These are phyloP conservation scores for Horisme vitalbata DNA, from an alignment of 2,888 invertebrate genomes.

Conservation along the genomic window DNA sequence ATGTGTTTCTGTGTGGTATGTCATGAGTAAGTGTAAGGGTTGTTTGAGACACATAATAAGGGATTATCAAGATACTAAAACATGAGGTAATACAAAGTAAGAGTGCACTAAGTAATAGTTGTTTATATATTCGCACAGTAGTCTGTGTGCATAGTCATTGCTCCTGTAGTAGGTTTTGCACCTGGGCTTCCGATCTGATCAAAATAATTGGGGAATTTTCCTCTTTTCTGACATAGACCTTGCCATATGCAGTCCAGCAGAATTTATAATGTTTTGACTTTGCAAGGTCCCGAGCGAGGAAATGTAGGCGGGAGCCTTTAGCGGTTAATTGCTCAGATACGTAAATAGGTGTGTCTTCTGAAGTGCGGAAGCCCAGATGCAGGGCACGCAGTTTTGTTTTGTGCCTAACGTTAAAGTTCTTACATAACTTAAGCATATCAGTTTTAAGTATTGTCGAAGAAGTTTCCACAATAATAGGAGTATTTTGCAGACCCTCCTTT, in stretches of 20 bases:
- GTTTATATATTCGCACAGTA: too few species aligned
- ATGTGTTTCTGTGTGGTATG: too few species aligned
- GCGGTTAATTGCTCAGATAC: conserved; percentile 9
- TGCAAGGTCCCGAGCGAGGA: too few species aligned
- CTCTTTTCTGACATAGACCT: not conserved
- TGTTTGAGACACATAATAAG: too few species aligned
- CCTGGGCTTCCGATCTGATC: not conserved
- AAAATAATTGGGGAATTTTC: not conserved
- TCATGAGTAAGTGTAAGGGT: too few species aligned
- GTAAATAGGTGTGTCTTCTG: conserved; percentile 2
- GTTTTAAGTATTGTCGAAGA: conserved; percentile 10
- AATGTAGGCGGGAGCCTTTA: conserved; percentile 7
- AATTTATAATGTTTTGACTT: not conserved
- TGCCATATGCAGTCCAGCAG: too few species aligned
- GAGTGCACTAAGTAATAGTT: not conserved
- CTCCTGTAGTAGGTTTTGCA: not conserved
- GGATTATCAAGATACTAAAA: too few species aligned
- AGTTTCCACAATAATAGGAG: conserved; percentile 3
- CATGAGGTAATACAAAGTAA: too few species aligned
- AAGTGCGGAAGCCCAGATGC: conserved; percentile 9
- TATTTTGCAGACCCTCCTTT: not conserved
- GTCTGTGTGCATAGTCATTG: too few species aligned
- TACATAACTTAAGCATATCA: conserved; percentile 12
- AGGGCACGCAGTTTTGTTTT: conserved; percentile 12
- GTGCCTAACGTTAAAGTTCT: conserved; percentile 11